phyloP scores from a whole-genome alignment of 2,797 vertebrate species.

The Aselliscus stoliczkanus region DNA sequence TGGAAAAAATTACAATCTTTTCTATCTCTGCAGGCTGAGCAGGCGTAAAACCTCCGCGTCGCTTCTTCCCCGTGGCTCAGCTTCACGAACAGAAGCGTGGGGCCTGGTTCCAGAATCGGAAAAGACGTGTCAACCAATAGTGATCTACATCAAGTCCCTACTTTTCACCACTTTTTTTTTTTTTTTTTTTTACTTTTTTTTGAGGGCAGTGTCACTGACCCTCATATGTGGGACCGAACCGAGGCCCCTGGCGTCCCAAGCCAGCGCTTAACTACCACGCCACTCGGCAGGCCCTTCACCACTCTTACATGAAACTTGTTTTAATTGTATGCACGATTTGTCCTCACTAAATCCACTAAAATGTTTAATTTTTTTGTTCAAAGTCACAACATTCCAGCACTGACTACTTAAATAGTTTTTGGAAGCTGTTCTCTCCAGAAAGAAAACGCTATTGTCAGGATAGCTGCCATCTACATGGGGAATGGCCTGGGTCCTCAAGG shows the following conservation, averaged over 20 bases:
- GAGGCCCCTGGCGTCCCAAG: too few relatives aligned
- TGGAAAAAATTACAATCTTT: constrained; percentile 96
- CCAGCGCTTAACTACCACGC: too few relatives aligned
- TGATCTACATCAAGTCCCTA: background rate
- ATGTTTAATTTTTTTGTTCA: background rate
- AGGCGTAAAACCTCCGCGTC: constrained; percentile 91
- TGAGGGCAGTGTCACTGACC: too few relatives aligned
- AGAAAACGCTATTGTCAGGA: background rate
- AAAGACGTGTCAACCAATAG: background rate
- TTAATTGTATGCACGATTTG: background rate
- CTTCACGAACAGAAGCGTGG: constrained; percentile 91
- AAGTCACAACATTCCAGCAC: background rate
- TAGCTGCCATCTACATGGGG: background rate
- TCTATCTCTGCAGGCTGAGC: constrained; percentile 94
- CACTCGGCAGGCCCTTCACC: too few relatives aligned
- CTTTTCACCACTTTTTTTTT: background rate
- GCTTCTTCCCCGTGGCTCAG: constrained; percentile 75
- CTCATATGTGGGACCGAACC: too few relatives aligned
- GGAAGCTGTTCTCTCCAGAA: background rate
- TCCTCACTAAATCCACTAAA: background rate
- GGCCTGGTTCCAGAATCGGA: constrained; percentile 80
- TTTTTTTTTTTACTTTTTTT: too few relatives aligned
- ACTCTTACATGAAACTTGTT: background rate
- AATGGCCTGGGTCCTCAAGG: background rate
- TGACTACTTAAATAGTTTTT: background rate